Evolutionary conservation across 2,888 invertebrate species (phyloP).

Genomic region (Nycteola revayana): DNA sequence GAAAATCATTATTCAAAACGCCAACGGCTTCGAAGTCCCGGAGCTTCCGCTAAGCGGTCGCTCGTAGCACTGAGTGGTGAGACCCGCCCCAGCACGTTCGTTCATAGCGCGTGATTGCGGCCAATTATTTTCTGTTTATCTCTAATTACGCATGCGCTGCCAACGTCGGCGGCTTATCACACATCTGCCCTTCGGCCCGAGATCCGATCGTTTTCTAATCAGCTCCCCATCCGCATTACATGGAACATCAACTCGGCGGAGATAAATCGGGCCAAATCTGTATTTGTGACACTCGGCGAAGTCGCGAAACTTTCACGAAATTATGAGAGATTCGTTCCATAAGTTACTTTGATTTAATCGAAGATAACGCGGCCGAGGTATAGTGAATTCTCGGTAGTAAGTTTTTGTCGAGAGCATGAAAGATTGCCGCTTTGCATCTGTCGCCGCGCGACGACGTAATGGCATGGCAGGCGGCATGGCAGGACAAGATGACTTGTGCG

Average conservation of each 20-base stretch:
- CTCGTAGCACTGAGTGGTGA: slow-evolving; percentile 22
- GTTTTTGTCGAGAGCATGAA: slow-evolving; percentile 46
- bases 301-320: slow-evolving; percentile 45
- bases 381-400: slow-evolving; percentile 48
- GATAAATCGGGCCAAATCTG: slow-evolving; percentile 50
- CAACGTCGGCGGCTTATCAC: slow-evolving; percentile 72
- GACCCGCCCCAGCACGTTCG: slow-evolving; percentile 61
- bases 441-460: slow-evolving; percentile 23
- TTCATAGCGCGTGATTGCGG: slow-evolving; percentile 73
- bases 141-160: slow-evolving; percentile 81
- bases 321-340: slow-evolving; percentile 49
- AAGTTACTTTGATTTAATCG: slow-evolving; percentile 51
- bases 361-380: slow-evolving; percentile 44
- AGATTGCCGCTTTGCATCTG: slow-evolving; percentile 44
- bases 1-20: slow-evolving; percentile 35
- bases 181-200: slow-evolving; percentile 77
- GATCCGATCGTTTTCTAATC: slow-evolving; percentile 77
- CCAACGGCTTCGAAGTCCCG: slow-evolving; percentile 18
- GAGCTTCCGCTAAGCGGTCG: slow-evolving; percentile 48
- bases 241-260: slow-evolving; percentile 58
- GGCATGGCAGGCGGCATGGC: slow-evolving; percentile 11
- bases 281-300: slow-evolving; percentile 35
- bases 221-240: slow-evolving; percentile 68
- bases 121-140: slow-evolving; percentile 82
- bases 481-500: slow-evolving; percentile 43